Base-by-base conservation (phyloP, 2,113 vertebrate species). In the Calypte anna region DNA sequence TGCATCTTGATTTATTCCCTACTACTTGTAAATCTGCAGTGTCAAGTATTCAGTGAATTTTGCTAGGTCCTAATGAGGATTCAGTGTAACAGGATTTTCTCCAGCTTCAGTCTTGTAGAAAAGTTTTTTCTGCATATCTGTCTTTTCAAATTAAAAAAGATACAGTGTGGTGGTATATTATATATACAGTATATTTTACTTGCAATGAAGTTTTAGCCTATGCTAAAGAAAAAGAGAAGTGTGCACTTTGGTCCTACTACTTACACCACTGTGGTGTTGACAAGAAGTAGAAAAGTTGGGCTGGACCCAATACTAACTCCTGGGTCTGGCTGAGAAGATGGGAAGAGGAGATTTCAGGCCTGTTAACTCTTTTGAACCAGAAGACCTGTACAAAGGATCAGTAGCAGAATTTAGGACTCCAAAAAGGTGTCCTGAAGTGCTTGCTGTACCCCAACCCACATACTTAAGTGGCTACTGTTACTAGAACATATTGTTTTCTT, bases 1-100 rank as follows among this genome's bases (percentile, higher is more conserved):
- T 96, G 90, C 94, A 97, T 96, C 90, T 95, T 96, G 93, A 96
- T 94, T 95, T 96, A 96, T 96, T 96, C 96, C 94, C 91, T 91
- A 87, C 88, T 82, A 25, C 77, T 25, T 96, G 94, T 58, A 95
- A 90, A 94, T 92, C 94, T 93, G 88, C 89, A 93, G 95, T 93
- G 93, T 96, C 90, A 95, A 93, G 82, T 96, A 91, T 96, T 96
- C 93, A 93, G 92, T 94, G 96, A 94, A 91, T 96, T 95, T 97
- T 95, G 91, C 94, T 95, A 48, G 74, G 68, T 86, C 77, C 88
- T 96, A 96, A 95, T 96, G 88, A 96, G 91, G 79, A 94, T 96
- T 93, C 91, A 78, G 63, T 90, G 75, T 94, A 97, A 95, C 94
- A 77, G 43, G 63, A 81, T 96, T 96, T 94, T 91, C 80, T 94